Percentiles rank a stretch among this genome's conserved stretches.
These are phyloP conservation scores for Anisognathus igniventris DNA, from an alignment of 2,797 vertebrate genomes.

Conservation along the genomic window DNA sequence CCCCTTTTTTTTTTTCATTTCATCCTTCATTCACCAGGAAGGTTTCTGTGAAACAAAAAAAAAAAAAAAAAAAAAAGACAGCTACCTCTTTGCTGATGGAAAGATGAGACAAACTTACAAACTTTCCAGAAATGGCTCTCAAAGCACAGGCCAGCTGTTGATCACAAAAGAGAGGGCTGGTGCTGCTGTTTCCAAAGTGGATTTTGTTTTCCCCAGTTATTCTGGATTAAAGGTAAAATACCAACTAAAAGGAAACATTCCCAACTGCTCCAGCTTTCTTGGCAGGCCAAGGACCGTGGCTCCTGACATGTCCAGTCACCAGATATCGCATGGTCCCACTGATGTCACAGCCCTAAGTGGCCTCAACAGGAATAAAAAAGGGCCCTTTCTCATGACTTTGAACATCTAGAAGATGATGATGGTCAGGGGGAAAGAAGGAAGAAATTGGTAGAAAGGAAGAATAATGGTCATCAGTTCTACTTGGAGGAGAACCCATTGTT, in stretches of 20 bases:
- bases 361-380: background rate
- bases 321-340: background rate
- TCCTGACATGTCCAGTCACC: background rate
- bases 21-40: background rate
- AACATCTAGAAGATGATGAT: background rate
- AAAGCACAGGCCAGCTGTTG: background rate
- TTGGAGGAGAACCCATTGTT: background rate
- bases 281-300: background rate
- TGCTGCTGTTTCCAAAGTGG: background rate
- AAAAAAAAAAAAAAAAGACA: background rate
- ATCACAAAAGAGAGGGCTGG: background rate
- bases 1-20: background rate
- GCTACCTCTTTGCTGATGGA: background rate
- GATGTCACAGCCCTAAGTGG: background rate
- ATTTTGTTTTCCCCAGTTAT: background rate
- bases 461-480: background rate
- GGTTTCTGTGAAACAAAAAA: background rate
- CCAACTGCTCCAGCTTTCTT: background rate
- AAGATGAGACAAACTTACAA: background rate
- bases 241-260: background rate
- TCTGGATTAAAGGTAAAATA: background rate
- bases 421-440: background rate
- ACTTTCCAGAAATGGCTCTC: background rate
- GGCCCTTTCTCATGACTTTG: background rate
- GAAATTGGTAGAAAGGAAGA: background rate